Percentiles rank a stretch among this genome's conserved stretches.
These are phyloP conservation scores for Oedothorax gibbosus DNA, from an alignment of 1,140 invertebrate genomes.

Conservation along the genomic window DNA sequence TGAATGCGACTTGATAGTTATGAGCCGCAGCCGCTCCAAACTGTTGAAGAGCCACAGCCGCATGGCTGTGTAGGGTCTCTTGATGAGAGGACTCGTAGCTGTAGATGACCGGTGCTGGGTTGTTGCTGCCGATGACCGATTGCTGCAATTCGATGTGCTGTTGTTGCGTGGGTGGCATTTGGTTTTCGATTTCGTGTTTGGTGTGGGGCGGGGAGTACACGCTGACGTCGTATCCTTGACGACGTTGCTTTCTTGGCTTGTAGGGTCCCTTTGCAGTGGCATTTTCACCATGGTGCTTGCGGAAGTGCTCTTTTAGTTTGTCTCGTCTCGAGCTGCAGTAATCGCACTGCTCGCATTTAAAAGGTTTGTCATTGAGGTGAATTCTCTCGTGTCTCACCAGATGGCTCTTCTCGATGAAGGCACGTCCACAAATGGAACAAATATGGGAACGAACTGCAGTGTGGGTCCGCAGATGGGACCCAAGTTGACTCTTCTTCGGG, in stretches of 20 bases:
- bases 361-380: constrained; percentile 75
- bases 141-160: constrained; percentile 51
- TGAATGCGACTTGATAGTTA: constrained; percentile 58
- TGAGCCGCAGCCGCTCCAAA: constrained; percentile 53
- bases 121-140: constrained; percentile 47
- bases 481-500: constrained; percentile 77
- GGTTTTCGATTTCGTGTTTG: constrained; percentile 36
- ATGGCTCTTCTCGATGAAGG: constrained; percentile 78
- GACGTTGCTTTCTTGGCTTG: constrained; percentile 68
- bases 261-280: constrained; percentile 72
- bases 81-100: constrained; percentile 57
- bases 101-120: constrained; percentile 50
- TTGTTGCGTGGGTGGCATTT: constrained; percentile 28
- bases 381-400: constrained; percentile 76
- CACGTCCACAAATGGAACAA: constrained; percentile 75
- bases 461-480: constrained; percentile 76
- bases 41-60: constrained; percentile 54
- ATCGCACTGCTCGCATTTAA: constrained; percentile 75
- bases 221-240: constrained; percentile 55
- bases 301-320: constrained; percentile 77
- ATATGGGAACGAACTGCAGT: constrained; percentile 75
- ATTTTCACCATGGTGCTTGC: constrained; percentile 74
- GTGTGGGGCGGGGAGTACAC: constrained; percentile 51
- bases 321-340: constrained; percentile 76
- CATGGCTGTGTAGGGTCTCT: constrained; percentile 56